Evolutionary conservation across 2,888 invertebrate genomes (phyloP).

Genomic region (Taenaris catops): DNA sequence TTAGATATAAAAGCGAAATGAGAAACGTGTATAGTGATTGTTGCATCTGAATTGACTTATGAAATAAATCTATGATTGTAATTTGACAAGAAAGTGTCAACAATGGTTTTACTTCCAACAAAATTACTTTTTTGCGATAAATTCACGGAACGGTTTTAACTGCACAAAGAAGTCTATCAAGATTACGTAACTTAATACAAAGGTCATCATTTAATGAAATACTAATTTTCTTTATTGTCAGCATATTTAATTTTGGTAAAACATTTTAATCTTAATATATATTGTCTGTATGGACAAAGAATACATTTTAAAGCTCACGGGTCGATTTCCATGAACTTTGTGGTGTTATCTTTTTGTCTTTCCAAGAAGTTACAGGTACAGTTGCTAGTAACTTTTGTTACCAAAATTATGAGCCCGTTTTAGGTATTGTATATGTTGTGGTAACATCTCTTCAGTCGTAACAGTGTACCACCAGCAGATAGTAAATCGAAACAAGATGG

Average conservation of each 20-base stretch:
- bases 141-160: conserved; percentile 23
- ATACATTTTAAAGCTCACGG: no score
- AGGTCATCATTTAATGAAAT: conserved; percentile 10
- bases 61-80: conserved; percentile 6
- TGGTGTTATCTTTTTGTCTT: no score
- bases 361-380: no score
- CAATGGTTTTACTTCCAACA: conserved; percentile 5
- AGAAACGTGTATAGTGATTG: conserved; percentile 8
- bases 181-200: conserved; percentile 23
- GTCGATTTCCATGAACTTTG: no score
- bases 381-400: no score
- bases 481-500: conserved; percentile 20
- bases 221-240: background rate
- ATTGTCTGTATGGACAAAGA: no score
- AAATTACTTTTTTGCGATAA: conserved; percentile 11
- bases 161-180: conserved; percentile 21
- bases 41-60: conserved; percentile 5
- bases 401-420: no score
- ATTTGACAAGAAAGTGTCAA: conserved; percentile 10
- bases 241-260: background rate
- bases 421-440: no score
- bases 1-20: conserved; percentile 1
- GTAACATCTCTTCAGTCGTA: no score
- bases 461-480: conserved; percentile 9
- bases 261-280: no score